Base-by-base conservation (phyloP, 2,888 invertebrate genomes). In the Pardosa pseudoannulata region DNA sequence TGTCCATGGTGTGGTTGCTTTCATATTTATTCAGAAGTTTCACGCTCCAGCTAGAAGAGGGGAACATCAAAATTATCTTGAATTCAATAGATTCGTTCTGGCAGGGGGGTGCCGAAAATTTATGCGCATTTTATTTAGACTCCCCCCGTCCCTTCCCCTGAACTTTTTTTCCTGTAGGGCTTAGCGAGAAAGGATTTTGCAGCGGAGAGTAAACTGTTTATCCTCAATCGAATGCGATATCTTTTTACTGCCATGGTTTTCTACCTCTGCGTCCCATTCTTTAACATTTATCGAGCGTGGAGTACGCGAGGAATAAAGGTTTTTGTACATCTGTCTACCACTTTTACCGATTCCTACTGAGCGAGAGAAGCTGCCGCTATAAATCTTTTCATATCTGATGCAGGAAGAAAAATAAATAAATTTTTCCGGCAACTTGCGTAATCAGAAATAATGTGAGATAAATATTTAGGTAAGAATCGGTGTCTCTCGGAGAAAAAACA, bases 21-120 rank as follows among this genome's bases (percentile, higher is more conserved):
- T 81, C 73, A 74, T 81, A 81, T 81, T 74, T 81, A 81, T 81
- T 81, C 81, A 74, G 50, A 36, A 81, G 74, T 70, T 81, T 74
- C 39, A 74, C 81, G 68, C 67, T 68, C 32, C 36, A 74, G 65
- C 31, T 64, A 64, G 31, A n/a, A 32, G 56, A 46, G 56, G 56
- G 50, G 50, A 23, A 74, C 56, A 68, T 74, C 80, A 74, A 32
- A 81, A 81, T 81, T 81, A 81, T 64, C 81, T 56, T 28, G 56
- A 74, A 81, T 81, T 73, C 74, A 81, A 81, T 81, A 56, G 68
- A 81, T 80, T 73, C 27, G 56, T 39, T 56, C n/a, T 31, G n/a
- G 23, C 50, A 7, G n/a, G 41, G 29, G 29, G 41, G 32, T 16
- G 32, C 41, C 5, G 31, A 32, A 67, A 81, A 81, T 81, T 68